These are phyloP conservation scores for Athalia cordata DNA, from an alignment of 2,888 invertebrate species.

Conservation along the genomic window DNA sequence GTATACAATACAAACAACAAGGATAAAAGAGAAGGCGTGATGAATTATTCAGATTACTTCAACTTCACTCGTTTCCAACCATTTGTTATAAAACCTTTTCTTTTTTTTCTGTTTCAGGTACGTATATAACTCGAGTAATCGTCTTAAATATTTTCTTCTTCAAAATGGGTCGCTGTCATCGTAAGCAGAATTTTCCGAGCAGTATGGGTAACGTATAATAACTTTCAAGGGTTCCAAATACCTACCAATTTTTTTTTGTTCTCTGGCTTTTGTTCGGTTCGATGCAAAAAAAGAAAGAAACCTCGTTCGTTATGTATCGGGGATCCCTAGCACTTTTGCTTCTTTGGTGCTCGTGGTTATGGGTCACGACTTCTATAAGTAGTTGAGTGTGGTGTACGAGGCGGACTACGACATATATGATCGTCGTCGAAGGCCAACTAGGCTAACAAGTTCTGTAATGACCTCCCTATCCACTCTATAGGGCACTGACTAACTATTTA, in stretches of 20 bases:
- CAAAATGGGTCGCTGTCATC: no score
- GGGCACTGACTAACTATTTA: constrained; percentile 33
- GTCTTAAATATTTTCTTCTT: no score
- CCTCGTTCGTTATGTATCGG: neutral
- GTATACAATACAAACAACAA: no score
- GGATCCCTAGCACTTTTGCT: neutral
- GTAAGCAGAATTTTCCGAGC: no score
- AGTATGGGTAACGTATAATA: no score
- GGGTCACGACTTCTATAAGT: neutral
- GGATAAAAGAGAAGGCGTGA: no score
- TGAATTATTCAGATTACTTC: neutral
- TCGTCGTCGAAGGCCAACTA: constrained; percentile 20
- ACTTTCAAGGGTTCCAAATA: neutral
- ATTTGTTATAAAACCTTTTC: neutral
- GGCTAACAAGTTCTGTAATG: constrained; percentile 38
- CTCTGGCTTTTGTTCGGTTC: neutral
- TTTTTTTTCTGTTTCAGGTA: constrained; percentile 24
- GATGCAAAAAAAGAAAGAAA: neutral
- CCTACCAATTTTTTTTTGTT: neutral
- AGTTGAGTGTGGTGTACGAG: neutral
- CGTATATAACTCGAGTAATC: neutral
- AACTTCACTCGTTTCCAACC: neutral
- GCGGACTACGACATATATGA: neutral
- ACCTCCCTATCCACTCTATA: neutral
- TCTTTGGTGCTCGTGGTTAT: neutral